These are phyloP conservation scores for Indicator maculatus DNA, from an alignment of 2,113 vertebrate genomes.

Conservation along the genomic window DNA sequence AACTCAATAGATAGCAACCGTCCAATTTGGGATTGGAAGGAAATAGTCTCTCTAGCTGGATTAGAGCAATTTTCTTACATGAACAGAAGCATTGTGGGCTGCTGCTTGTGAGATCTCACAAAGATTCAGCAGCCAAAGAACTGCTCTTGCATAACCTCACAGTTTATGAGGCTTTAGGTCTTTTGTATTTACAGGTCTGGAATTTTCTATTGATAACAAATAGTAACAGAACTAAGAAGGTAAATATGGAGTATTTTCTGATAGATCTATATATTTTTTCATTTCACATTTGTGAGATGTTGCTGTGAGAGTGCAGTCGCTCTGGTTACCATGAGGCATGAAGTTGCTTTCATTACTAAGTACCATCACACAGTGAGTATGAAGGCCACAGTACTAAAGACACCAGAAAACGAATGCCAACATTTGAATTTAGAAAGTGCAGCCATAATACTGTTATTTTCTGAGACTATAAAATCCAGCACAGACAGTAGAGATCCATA, in stretches of 20 bases:
- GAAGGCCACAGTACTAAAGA: background rate
- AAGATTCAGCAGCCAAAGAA: background rate
- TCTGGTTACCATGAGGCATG: background rate
- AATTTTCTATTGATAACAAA: background rate
- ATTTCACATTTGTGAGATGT: background rate
- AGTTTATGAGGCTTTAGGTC: background rate
- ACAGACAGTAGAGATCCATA: background rate
- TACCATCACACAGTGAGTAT: background rate
- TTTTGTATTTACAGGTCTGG: background rate
- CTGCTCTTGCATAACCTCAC: background rate
- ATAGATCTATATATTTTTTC: background rate
- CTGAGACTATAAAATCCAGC: background rate
- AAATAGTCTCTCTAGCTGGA: background rate
- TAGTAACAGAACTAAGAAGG: background rate
- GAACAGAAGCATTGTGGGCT: accelerated
- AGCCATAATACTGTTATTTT: background rate
- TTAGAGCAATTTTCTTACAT: background rate
- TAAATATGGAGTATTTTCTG: background rate
- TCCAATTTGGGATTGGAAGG: background rate
- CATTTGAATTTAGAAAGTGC: background rate
- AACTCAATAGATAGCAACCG: background rate
- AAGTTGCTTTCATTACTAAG: background rate
- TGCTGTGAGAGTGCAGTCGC: background rate
- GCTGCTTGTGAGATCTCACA: background rate
- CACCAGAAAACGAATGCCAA: background rate